Evolutionary conservation across 2,888 invertebrate genomes (phyloP).

Genomic region (Tortricodes alternella): DNA sequence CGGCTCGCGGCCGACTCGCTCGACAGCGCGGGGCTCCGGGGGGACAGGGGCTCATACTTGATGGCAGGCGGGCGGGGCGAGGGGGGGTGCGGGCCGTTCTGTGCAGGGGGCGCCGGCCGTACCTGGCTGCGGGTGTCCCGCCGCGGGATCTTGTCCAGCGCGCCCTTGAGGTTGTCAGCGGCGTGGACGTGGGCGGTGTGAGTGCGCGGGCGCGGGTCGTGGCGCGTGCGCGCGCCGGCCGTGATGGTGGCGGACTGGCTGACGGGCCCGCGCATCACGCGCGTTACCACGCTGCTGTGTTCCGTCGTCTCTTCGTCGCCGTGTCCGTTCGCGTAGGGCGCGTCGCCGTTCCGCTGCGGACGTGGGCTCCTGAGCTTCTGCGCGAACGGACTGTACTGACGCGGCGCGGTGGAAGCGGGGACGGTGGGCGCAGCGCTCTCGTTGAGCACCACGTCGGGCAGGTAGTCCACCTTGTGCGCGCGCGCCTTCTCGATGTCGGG

Average conservation of each 20-base stretch:
- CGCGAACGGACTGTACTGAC: conserved; percentile 32
- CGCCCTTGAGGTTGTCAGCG: conserved; percentile 73
- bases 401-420: conserved; percentile 43
- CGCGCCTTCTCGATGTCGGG: conserved; percentile 78
- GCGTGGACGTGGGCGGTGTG: conserved; percentile 52
- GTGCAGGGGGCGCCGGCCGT: conserved; percentile 49
- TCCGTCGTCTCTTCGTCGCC: conserved; percentile 74
- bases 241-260: conserved; percentile 87
- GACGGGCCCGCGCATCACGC: conserved; percentile 89
- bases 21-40: conserved; percentile 43
- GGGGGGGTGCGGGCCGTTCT: conserved; percentile 45
- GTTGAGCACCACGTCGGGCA: conserved; percentile 76
- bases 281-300: conserved; percentile 85
- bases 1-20: conserved; percentile 58
- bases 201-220: conserved; percentile 59
- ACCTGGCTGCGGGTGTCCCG: conserved; percentile 58
- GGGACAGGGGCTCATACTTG: conserved; percentile 30
- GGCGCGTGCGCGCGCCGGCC: conserved; percentile 81
- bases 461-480: conserved; percentile 72
- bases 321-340: conserved; percentile 39
- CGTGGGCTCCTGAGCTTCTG: conserved; percentile 28
- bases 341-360: conserved; percentile 43
- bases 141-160: conserved; percentile 77
- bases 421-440: conserved; percentile 47
- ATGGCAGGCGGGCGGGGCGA: conserved; percentile 50